Evolutionary conservation across 2,113 vertebrate species (phyloP), one percentile per base, ranked within the genome.

Genomic region (Burhinus bistriatus): DNA sequence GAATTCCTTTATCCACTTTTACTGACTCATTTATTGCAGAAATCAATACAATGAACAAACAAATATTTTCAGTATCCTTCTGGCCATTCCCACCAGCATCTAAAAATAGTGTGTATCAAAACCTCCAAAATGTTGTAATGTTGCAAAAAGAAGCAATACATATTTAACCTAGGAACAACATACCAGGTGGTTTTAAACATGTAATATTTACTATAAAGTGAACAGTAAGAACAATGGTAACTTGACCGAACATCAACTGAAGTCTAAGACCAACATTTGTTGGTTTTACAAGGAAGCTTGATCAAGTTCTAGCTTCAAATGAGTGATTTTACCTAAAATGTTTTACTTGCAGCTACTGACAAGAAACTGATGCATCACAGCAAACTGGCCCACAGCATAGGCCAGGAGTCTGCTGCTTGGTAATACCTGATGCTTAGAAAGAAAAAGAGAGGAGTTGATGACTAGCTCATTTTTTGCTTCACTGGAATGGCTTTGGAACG

Each of bases 1-100:
- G 73, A 91, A 95, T 87, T 96, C 45, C 42, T 90, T 77, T 69
- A 90, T 95, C 93, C 89, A 44, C 61, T 92, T 92, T 94, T 93
- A 93, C 66, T 81, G 80, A 71, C 78, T 91, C 85, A 87, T 95
- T 97, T 97, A 93, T 91, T 85, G 72, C 29, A 22, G 22, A 93
- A 96, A 96, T 96, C 92, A 92, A 90, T 94, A 73, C 12, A 87
- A 38, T 0, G 21, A 92, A 66, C 47, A 91, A 95, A 83, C 54
- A 91, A 90, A 70, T 85, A 80, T 73, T 92, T 91, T 96, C 49
- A 42, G 17, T 49, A 30, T 82, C 90, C 30, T 78, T 87, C 72
- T 12, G 3, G n/a, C 23, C 0, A 0, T 89, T 91, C 32, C 32
- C 15, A 87, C 25, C 9, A 65, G 8, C 68, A 21, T 58, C 58